Evolutionary conservation across 2,888 invertebrate genomes (phyloP).

Genomic region (Caenorhabditis sp.): DNA sequence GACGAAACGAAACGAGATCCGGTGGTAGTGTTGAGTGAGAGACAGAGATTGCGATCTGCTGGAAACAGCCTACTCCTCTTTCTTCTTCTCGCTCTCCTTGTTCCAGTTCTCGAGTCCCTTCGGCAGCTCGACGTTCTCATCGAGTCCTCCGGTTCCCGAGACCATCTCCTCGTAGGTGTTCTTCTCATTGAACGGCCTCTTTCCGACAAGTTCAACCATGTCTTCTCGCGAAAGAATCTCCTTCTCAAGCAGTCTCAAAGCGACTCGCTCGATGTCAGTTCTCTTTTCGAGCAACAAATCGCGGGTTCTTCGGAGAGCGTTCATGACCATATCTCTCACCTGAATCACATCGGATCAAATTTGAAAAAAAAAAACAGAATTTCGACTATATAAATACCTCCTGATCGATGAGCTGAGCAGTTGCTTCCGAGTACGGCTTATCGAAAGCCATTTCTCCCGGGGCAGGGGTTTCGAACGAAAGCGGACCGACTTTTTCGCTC

Average conservation of each 20-base stretch:
- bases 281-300: conserved; percentile 90
- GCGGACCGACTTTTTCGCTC: conserved; percentile 96
- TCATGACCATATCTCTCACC: conserved; percentile 89
- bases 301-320: conserved; percentile 91
- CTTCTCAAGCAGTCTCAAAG: conserved; percentile 92
- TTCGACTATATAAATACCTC: no score
- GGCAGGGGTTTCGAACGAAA: conserved; percentile 96
- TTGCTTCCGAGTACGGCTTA: conserved; percentile 98
- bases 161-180: conserved; percentile 99
- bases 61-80: conserved; percentile 50
- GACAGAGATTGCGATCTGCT: no score
- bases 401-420: conserved; percentile 94
- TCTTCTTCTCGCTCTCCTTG: conserved; percentile 73
- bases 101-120: conserved; percentile 98
- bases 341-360: no score
- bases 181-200: conserved; percentile 97
- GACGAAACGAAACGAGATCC: conserved; percentile 22
- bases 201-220: conserved; percentile 96
- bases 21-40: no score
- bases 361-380: no score
- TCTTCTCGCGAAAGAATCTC: conserved; percentile 97
- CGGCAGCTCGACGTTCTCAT: conserved; percentile 95
- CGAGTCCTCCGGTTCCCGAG: conserved; percentile 94
- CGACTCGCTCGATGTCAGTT: conserved; percentile 92
- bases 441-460: conserved; percentile 88